Evolutionary conservation across 2,113 vertebrate species (phyloP), one percentile per base, ranked within the genome.

Genomic region (Neoarius graeffei): DNA sequence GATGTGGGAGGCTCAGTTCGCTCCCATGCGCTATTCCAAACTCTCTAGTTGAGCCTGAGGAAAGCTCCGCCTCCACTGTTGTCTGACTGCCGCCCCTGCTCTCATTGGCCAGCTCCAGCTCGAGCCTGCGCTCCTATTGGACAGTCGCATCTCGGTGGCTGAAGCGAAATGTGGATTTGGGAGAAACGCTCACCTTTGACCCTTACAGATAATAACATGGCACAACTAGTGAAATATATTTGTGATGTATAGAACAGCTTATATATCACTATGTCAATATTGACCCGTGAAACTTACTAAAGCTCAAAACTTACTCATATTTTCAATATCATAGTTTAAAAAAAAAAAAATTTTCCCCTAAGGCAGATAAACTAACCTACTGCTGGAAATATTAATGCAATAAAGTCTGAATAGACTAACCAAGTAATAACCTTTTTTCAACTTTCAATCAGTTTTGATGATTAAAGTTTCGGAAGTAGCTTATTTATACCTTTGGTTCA

Each of bases 81-180:
- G 62, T 79, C 86, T 81, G 17, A 27, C 86, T 71, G 74, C 73
- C 90, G 89, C 74, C 89, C 85, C 66, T 8, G 86, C 88, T 92
- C 56, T 89, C 17, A 95, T 95, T 96, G 95, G 95, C 66, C 88
- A 14, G n/a, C 3, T 1, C 7, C 4, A 52, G 23, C 1, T 7
- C 2, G 19, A 17, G 10, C 27, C 52, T 17, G 19, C 13, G 20
- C 23, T 59, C 9, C 88, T 48, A 94, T 93, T 95, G 94, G 94
- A 42, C 86, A 7, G 20, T 50, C 67, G 89, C 80, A 88, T 67
- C 62, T 66, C 23, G 30, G 67, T 50, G 48, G 66, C 52, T 1
- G 48, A 27, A 9, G 25, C 20, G n/a, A 85, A 89, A 87, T 88
- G 84, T 69, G 60, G 91, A 93, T 91, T 92, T 92, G 91, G 82